These are phyloP conservation scores for Acanthisitta chloris DNA, from an alignment of 2,113 vertebrate genomes.

Conservation along the genomic window DNA sequence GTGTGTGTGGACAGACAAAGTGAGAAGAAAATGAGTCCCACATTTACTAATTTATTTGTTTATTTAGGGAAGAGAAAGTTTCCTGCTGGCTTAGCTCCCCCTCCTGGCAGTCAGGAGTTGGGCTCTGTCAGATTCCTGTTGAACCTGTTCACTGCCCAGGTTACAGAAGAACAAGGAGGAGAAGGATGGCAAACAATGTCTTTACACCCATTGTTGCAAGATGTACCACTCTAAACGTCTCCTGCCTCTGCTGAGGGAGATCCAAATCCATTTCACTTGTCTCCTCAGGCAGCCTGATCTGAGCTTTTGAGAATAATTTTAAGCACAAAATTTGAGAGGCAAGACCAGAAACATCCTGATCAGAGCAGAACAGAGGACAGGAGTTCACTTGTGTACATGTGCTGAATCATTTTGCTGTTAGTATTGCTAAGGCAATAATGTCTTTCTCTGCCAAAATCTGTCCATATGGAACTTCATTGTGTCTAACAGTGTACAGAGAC, in stretches of 20 bases:
- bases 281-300: background rate
- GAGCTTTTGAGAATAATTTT: background rate
- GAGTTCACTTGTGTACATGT: background rate
- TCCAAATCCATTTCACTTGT: background rate
- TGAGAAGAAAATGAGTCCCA: background rate
- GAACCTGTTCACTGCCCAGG: background rate
- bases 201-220: background rate
- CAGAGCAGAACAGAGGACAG: background rate
- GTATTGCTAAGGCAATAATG: background rate
- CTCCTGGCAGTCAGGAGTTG: conserved; percentile 5
- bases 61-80: background rate
- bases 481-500: background rate
- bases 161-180: background rate
- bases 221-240: background rate
- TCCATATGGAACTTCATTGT: background rate
- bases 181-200: background rate
- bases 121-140: background rate
- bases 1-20: background rate
- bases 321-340: background rate
- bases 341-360: background rate
- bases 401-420: background rate
- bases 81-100: conserved; percentile 12
- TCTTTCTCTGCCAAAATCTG: background rate
- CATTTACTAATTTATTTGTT: background rate
- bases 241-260: background rate